phyloP scores from a whole-genome alignment of 2,797 vertebrate species.

The Eospalax fontanierii region DNA sequence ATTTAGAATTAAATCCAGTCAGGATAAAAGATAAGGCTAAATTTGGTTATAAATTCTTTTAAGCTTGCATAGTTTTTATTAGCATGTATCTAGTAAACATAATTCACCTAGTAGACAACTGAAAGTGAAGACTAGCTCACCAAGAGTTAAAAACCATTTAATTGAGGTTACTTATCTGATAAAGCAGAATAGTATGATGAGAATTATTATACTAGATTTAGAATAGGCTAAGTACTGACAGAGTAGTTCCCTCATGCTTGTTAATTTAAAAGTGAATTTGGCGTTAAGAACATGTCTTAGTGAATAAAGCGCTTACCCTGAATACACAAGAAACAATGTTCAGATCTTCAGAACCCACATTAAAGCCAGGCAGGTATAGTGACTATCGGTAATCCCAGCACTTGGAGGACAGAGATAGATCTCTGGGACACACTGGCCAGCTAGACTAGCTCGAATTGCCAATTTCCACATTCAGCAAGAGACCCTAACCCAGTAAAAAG shows the following conservation, averaged over 20 bases:
- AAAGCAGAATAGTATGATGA: slow-evolving; percentile 47
- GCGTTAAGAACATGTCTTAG: neutral
- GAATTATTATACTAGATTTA: slow-evolving; percentile 38
- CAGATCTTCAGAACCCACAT: neutral
- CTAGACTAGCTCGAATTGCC: neutral
- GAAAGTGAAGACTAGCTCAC: neutral
- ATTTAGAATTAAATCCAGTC: slow-evolving; percentile 19
- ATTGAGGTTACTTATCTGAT: slow-evolving; percentile 13
- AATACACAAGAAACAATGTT: neutral
- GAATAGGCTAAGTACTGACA: slow-evolving; percentile 14
- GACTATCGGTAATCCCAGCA: no score
- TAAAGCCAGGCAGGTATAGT: neutral
- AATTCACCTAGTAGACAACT: neutral
- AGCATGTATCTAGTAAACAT: neutral
- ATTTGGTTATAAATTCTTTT: slow-evolving; percentile 56
- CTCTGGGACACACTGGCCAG: no score
- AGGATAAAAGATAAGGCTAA: slow-evolving; percentile 59
- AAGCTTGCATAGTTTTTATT: slow-evolving; percentile 31
- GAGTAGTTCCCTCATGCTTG: slow-evolving; percentile 41
- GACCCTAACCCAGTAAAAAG: neutral
- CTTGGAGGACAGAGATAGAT: no score
- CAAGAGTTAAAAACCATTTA: neutral
- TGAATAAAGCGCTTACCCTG: neutral
- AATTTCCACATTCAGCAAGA: neutral
- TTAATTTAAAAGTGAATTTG: slow-evolving; percentile 41